Evolutionary conservation across 2,113 vertebrate species (phyloP).

Genomic region (Varanus komodoensis): DNA sequence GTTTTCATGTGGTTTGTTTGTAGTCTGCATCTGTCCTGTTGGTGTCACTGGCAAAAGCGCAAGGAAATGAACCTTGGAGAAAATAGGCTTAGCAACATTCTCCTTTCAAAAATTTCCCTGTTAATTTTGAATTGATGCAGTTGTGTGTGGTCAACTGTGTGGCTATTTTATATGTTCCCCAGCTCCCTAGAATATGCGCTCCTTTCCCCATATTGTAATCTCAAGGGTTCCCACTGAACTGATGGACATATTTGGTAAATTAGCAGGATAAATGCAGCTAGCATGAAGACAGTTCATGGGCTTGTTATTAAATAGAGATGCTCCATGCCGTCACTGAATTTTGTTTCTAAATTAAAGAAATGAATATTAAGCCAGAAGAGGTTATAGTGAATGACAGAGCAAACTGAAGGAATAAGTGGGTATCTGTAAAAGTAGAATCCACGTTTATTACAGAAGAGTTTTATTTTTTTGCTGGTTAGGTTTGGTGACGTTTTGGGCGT

Average conservation of each 20-base stretch:
- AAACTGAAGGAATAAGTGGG: background rate
- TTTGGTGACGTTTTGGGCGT: background rate
- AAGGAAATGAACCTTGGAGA: background rate
- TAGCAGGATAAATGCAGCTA: background rate
- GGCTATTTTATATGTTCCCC: background rate
- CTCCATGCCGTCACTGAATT: background rate
- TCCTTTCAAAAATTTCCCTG: background rate
- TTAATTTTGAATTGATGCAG: background rate
- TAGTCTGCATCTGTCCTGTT: slow-evolving; percentile 35
- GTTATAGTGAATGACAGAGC: background rate
- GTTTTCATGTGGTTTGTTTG: slow-evolving; percentile 50
- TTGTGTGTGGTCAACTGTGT: background rate
- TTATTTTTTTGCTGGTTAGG: background rate
- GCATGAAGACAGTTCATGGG: background rate
- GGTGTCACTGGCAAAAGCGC: slow-evolving; percentile 16
- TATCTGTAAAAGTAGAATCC: background rate
- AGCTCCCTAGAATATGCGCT: background rate
- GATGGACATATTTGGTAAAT: background rate
- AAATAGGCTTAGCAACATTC: slow-evolving; percentile 14
- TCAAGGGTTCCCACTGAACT: background rate
- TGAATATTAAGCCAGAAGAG: background rate
- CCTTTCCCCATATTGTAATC: background rate
- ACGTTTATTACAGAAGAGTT: background rate
- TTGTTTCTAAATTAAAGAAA: background rate
- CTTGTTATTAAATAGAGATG: background rate